A percentile compares a stretch with the other conserved stretches of the same genome.
phyloP scores from a whole-genome alignment of 92 coral and sea anemone species.

The Montipora capitata region DNA sequence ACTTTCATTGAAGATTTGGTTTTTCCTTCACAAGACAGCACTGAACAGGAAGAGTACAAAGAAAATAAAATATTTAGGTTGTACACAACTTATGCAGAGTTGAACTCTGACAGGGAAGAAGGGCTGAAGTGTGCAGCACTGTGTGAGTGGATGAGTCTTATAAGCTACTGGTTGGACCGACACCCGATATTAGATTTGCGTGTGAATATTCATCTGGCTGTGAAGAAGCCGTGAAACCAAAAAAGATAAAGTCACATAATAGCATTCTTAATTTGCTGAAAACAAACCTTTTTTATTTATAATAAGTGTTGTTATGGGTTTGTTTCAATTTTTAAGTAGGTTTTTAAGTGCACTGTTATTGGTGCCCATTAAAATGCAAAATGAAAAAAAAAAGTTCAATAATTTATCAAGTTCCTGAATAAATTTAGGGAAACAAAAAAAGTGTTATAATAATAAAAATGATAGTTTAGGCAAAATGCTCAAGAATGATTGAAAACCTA shows the following conservation, averaged over 20 bases:
- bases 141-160: slow-evolving; percentile 93
- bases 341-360: neutral
- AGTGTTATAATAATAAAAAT: too few relatives aligned
- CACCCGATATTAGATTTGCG: slow-evolving; percentile 95
- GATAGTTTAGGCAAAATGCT: too few relatives aligned
- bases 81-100: slow-evolving; percentile 99
- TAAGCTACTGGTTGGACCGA: slow-evolving; percentile 93
- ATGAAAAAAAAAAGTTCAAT: too few relatives aligned
- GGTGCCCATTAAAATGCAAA: neutral
- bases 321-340: neutral
- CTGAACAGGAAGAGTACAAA: slow-evolving; percentile 82
- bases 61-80: slow-evolving; percentile 85
- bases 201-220: slow-evolving; percentile 92
- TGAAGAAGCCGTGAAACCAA: slow-evolving; percentile 71
- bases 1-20: slow-evolving; percentile 94
- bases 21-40: slow-evolving; percentile 83
- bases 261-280: neutral
- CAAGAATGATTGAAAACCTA: too few relatives aligned
- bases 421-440: too few relatives aligned
- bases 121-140: slow-evolving; percentile 82
- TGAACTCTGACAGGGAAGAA: slow-evolving; percentile 88
- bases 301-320: too few relatives aligned
- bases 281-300: neutral
- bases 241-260: neutral
- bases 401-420: too few relatives aligned